phyloP scores from a whole-genome alignment of 2,797 vertebrate genomes.

The Mormyrops attenuatus region DNA sequence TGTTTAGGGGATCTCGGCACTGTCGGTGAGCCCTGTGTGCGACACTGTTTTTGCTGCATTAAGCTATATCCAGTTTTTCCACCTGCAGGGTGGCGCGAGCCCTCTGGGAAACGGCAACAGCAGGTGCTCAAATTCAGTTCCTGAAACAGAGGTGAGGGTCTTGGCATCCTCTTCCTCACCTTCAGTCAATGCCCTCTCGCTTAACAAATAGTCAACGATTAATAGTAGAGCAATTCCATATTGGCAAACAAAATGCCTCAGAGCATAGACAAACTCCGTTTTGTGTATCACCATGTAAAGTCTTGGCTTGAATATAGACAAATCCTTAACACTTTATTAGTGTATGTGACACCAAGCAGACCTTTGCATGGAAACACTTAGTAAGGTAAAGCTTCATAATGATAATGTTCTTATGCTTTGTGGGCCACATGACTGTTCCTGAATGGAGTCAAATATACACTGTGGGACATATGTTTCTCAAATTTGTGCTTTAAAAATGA shows the following conservation, averaged over 20 bases:
- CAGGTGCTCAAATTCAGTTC: constrained; percentile 57
- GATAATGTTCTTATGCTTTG: background rate
- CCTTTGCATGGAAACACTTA: background rate
- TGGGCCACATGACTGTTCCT: background rate
- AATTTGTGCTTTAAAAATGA: background rate
- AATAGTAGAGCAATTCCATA: background rate
- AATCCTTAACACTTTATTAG: background rate
- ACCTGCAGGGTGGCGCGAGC: constrained; percentile 52
- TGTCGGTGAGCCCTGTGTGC: background rate
- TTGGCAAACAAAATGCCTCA: background rate
- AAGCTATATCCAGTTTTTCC: background rate
- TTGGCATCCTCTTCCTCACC: background rate
- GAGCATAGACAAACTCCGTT: background rate
- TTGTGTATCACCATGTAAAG: background rate
- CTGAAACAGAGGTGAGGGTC: constrained; percentile 59
- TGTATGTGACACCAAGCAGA: background rate
- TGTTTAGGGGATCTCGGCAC: background rate
- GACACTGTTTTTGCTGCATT: background rate
- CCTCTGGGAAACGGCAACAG: constrained; percentile 46
- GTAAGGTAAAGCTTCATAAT: background rate
- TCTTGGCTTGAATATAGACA: background rate
- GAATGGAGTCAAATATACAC: background rate
- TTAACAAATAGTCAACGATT: background rate
- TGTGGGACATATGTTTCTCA: background rate
- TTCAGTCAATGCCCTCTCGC: background rate